These are phyloP conservation scores for Drosophila barbarae DNA, from an alignment of 2,888 invertebrate species.

Conservation along the genomic window DNA sequence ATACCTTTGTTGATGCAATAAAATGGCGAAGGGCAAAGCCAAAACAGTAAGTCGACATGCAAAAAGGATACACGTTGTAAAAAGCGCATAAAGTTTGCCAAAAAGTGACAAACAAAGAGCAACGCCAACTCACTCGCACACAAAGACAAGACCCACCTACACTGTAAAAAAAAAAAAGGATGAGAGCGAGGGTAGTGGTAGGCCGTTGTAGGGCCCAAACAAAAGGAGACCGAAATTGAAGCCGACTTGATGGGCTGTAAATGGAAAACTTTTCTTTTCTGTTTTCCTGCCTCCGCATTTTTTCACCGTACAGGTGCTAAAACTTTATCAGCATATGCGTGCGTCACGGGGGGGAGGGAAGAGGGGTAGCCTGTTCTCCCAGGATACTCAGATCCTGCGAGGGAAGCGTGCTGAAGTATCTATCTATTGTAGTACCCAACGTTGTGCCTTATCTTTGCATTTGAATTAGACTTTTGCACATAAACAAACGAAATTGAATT, in stretches of 20 bases:
- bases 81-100: slow-evolving; percentile 65
- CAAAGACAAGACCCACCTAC: slow-evolving; percentile 9
- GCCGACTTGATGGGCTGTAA: slow-evolving; percentile 64
- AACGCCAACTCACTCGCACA: slow-evolving; percentile 20
- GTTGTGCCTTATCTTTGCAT: slow-evolving; percentile 66
- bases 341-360: background rate
- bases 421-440: slow-evolving; percentile 45
- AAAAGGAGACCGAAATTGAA: slow-evolving; percentile 47
- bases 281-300: slow-evolving; percentile 19
- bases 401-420: slow-evolving; percentile 44
- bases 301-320: slow-evolving; percentile 52
- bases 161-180: background rate
- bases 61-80: slow-evolving; percentile 62
- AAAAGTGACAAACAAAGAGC: slow-evolving; percentile 48
- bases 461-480: slow-evolving; percentile 61
- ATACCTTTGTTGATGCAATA: slow-evolving; percentile 63
- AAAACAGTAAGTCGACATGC: slow-evolving; percentile 56
- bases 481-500: slow-evolving; percentile 68
- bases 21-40: slow-evolving; percentile 42
- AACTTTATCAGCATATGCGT: slow-evolving; percentile 48
- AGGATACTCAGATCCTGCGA: slow-evolving; percentile 9
- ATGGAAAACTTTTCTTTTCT: slow-evolving; percentile 59
- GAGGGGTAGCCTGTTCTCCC: background rate
- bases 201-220: slow-evolving; percentile 6
- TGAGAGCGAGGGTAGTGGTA: background rate